Base-by-base conservation (phyloP, 2,113 vertebrate genomes). In the Sterna hirundo region DNA sequence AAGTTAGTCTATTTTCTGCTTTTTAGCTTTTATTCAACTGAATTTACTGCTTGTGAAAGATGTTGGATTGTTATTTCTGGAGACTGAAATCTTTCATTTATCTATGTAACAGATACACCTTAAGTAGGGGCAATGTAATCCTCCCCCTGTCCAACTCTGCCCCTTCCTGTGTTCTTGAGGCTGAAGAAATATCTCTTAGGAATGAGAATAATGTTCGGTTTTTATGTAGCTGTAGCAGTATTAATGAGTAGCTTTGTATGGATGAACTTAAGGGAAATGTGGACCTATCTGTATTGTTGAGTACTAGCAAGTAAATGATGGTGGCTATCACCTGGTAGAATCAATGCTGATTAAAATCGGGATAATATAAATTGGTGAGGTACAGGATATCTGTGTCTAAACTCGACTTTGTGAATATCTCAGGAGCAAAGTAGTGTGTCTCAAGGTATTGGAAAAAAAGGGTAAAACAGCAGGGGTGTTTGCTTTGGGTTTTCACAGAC, bases 1-100 rank as follows among this genome's bases (percentile, higher is more conserved):
- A 97, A 95, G 93, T 96, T 96, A 89, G 62, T 93, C 94, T 93
- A 93, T 95, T 97, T 96, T 93, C 72, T 96, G 80, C 88, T 89
- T 96, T 97, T 97, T 84, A 95, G 65, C 80, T 86, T 96, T 97
- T 92, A 89, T 96, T 96, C 94, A 90, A 11, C 88, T 87, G 86
- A 92, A 51, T 90, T 82, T 95, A 86, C 23, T 84, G 65, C 89
- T 95, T 88, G 21, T 93, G 84, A 94, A 94, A 91, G 52, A 57
- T 57, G 71, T 76, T 86, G 80, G 52, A 51, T 91, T 92, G 82
- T 94, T 91, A 90, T 95, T 95, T 93, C 89, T 95, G 75, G 49
- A 69, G 79, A 18, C 46, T 78, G 46, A 90, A 90, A 77, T 90
- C 52, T 92, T 90, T 84, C 68, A 76, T 87, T 94, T 96, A 90